Conservation (phyloP, 2,888 invertebrate species). For the Phalera bucephala region DNA sequence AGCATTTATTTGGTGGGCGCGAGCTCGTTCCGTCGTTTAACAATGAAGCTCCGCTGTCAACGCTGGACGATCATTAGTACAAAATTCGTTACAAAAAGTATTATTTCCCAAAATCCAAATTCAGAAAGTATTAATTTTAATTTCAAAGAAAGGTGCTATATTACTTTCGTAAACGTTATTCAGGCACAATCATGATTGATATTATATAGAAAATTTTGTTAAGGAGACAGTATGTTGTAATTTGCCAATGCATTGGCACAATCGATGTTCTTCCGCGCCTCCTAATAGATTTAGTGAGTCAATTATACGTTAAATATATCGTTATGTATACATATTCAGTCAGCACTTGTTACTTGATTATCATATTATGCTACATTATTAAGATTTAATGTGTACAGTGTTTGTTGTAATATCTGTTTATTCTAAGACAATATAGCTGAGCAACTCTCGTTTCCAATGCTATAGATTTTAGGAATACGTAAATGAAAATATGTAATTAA, state of each 20-base stretch:
- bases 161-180: slow-evolving; percentile 46
- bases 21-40: slow-evolving; percentile 47
- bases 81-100: slow-evolving; percentile 76
- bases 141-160: slow-evolving; percentile 64
- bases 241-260: slow-evolving; percentile 48
- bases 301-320: slow-evolving; percentile 45
- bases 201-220: slow-evolving; percentile 29
- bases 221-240: slow-evolving; percentile 29
- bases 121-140: slow-evolving; percentile 74
- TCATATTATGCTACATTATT: slow-evolving; percentile 24
- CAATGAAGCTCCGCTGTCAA: slow-evolving; percentile 55
- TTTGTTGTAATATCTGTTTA: slow-evolving; percentile 26
- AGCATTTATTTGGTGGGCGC: slow-evolving; percentile 72
- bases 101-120: slow-evolving; percentile 77
- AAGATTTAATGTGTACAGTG: slow-evolving; percentile 28
- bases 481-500: too few relatives aligned
- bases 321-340: slow-evolving; percentile 35
- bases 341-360: slow-evolving; percentile 40
- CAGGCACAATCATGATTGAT: slow-evolving; percentile 49
- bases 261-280: slow-evolving; percentile 71
- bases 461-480: too few relatives aligned
- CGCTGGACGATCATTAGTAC: slow-evolving; percentile 72
- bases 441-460: too few relatives aligned
- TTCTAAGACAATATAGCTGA: slow-evolving; percentile 5
- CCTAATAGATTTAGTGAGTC: slow-evolving; percentile 53